Evolutionary conservation across 1,140 invertebrate species (phyloP).

Genomic region (Cyphomyrmex costatus): DNA sequence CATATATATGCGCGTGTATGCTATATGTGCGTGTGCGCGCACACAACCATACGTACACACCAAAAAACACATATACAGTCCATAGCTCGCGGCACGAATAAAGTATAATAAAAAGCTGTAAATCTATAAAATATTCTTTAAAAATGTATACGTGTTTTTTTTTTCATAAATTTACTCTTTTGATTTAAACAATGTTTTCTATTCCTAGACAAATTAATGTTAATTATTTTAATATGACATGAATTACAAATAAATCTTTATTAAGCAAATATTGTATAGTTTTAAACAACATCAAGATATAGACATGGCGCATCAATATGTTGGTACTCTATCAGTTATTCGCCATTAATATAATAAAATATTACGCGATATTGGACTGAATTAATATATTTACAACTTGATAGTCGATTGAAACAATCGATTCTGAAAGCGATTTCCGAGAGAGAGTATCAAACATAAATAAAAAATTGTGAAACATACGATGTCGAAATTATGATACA

Average conservation of each 20-base stretch:
- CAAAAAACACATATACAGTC: too few relatives aligned
- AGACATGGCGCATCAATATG: not conserved
- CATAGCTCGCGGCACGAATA: not conserved
- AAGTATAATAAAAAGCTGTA: not conserved
- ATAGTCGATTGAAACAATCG: not conserved
- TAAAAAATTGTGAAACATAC: not conserved
- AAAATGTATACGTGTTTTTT: not conserved
- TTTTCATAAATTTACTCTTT: conserved; percentile 24
- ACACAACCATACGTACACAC: too few relatives aligned
- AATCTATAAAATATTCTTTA: conserved; percentile 36
- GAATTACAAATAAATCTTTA: conserved; percentile 18
- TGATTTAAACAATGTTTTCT: not conserved
- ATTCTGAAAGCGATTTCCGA: conserved; percentile 3
- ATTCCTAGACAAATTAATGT: not conserved
- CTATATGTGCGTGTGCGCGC: too few relatives aligned
- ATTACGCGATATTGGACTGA: not conserved
- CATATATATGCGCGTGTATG: not conserved
- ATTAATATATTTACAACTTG: conserved; percentile 4
- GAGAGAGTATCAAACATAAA: not conserved
- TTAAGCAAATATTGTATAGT: conserved; percentile 16
- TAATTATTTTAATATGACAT: conserved; percentile 11
- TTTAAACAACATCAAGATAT: conserved; percentile 11
- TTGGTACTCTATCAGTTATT: not conserved
- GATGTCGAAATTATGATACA: not conserved
- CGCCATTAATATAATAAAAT: not conserved